phyloP scores from a whole-genome alignment of 2,888 invertebrate genomes.

The Nematopogon swammerdamellus region DNA sequence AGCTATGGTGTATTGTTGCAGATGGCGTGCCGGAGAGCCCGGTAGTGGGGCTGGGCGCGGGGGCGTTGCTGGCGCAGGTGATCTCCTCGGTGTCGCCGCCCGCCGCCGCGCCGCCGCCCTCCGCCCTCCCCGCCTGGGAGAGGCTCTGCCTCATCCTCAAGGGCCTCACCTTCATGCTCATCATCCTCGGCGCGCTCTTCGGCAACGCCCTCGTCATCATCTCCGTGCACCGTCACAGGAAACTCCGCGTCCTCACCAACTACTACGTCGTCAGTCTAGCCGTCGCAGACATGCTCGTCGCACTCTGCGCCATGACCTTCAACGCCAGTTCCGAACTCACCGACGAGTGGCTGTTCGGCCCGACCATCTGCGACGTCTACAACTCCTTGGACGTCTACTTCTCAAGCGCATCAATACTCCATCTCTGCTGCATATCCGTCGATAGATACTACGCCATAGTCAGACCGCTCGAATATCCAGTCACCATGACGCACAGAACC shows the following conservation, averaged over 20 bases:
- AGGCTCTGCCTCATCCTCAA: constrained; percentile 64
- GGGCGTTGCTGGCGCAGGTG: constrained; percentile 41
- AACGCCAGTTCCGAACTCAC: constrained; percentile 86
- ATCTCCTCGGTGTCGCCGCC: constrained; percentile 49
- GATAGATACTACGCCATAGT: constrained; percentile 92
- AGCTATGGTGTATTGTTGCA: no score
- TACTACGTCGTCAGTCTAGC: constrained; percentile 95
- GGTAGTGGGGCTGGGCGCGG: constrained; percentile 51
- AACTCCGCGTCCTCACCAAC: constrained; percentile 86
- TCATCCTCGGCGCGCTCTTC: constrained; percentile 85
- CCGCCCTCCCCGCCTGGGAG: constrained; percentile 29
- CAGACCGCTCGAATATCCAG: constrained; percentile 86
- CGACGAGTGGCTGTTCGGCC: constrained; percentile 87
- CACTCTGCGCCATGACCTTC: constrained; percentile 89
- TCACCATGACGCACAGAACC: constrained; percentile 84
- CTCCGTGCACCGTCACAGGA: constrained; percentile 76
- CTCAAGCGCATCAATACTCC: constrained; percentile 87
- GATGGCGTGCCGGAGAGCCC: constrained; percentile 40
- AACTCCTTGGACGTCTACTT: constrained; percentile 93
- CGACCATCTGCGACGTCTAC: constrained; percentile 91
- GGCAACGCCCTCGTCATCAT: constrained; percentile 92
- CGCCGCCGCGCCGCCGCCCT: constrained; percentile 43
- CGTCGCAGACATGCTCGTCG: constrained; percentile 90
- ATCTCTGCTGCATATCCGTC: constrained; percentile 92
- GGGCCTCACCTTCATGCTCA: constrained; percentile 76